Evolutionary conservation across 2,797 vertebrate species (phyloP).

Genomic region (Acestrorhynchus altus): DNA sequence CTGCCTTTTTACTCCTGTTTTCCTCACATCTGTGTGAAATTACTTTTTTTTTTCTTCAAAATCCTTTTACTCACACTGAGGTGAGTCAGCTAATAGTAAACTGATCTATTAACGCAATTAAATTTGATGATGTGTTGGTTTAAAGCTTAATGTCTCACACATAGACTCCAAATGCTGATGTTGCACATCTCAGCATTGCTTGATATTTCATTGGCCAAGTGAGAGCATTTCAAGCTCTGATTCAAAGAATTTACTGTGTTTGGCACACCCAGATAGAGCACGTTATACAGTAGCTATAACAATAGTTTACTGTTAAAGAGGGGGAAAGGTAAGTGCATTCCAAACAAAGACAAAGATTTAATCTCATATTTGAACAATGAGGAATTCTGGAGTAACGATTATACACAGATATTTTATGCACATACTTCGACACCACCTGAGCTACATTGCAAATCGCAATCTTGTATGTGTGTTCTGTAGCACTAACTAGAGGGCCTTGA

Average conservation of each 20-base stretch:
- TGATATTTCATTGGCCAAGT: not conserved
- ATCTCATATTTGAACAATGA: not conserved
- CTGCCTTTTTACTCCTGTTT: not conserved
- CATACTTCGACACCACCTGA: not conserved
- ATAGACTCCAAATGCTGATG: not conserved
- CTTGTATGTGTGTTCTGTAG: not conserved
- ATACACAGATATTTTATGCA: not conserved
- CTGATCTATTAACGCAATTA: not conserved
- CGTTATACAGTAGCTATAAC: constrained; percentile 3
- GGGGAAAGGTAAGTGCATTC: not conserved
- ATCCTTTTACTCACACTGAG: constrained; percentile 12
- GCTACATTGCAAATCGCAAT: not conserved
- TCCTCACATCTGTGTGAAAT: not conserved
- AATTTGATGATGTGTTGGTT: not conserved
- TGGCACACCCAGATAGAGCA: constrained; percentile 8
- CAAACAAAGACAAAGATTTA: too few relatives aligned
- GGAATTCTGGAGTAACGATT: not conserved
- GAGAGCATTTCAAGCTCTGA: not conserved
- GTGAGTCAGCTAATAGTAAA: constrained; percentile 36
- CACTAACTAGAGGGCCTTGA: not conserved
- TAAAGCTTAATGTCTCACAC: not conserved
- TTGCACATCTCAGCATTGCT: not conserved
- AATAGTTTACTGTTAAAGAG: not conserved
- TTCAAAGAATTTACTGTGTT: constrained; percentile 8
- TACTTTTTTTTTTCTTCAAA: not conserved